These are phyloP conservation scores for Blastobasis adustella DNA, from an alignment of 2,888 invertebrate genomes.

Conservation along the genomic window DNA sequence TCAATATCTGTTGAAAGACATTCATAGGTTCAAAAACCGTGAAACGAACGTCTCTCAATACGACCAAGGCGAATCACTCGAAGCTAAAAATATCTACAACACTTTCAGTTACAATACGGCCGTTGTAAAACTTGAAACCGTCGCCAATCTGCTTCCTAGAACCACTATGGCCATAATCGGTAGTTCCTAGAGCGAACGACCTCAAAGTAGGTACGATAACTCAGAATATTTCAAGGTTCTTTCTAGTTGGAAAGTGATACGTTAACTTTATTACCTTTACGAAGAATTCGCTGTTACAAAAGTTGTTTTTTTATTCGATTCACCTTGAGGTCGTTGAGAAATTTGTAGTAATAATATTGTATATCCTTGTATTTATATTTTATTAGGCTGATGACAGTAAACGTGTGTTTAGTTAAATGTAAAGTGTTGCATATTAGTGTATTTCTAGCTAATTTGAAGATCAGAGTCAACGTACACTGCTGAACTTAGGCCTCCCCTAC, in stretches of 20 bases:
- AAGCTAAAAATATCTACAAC: conserved; percentile 24
- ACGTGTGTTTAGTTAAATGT: too few species aligned
- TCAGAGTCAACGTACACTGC: too few species aligned
- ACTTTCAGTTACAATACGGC: conserved; percentile 14
- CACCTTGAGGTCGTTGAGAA: too few species aligned
- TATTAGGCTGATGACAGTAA: too few species aligned
- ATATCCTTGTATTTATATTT: too few species aligned
- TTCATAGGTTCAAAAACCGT: conserved; percentile 17
- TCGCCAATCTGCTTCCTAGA: conserved; percentile 28
- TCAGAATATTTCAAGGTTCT: conserved; percentile 8
- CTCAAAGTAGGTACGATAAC: conserved; percentile 4
- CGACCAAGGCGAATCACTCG: conserved; percentile 26
- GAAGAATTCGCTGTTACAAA: conserved; percentile 19
- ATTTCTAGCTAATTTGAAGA: too few species aligned
- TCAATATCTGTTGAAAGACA: too few species aligned
- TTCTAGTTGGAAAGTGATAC: conserved; percentile 5
- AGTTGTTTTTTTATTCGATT: conserved; percentile 20
- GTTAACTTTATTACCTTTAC: conserved; percentile 1
- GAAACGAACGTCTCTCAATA: conserved; percentile 22
- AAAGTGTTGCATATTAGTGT: too few species aligned
- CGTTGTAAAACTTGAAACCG: conserved; percentile 21
- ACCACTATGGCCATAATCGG: conserved; percentile 13
- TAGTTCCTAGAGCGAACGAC: conserved; percentile 28
- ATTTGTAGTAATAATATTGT: too few species aligned
- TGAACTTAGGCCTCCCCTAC: too few species aligned